Evolutionary conservation across 2,113 vertebrate species (phyloP).

Genomic region (Diglossa brunneiventris): DNA sequence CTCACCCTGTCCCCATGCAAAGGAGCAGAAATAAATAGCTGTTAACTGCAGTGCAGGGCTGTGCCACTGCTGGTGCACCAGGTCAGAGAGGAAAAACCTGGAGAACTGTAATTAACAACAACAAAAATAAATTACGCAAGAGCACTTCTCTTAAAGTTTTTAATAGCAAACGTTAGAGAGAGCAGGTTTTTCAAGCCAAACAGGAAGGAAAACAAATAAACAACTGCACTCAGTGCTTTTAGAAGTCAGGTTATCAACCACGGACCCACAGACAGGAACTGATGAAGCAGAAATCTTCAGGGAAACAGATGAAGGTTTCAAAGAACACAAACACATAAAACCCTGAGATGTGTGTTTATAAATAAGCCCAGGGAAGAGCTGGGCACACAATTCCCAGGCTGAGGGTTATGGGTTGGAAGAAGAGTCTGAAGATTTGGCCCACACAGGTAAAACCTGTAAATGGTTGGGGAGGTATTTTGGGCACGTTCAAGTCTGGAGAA

Average conservation of each 20-base stretch:
- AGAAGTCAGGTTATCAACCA: conserved; percentile 15
- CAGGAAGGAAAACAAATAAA: conserved; percentile 54
- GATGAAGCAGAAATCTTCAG: conserved; percentile 24
- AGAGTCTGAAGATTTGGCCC: not conserved
- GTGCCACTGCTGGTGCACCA: not conserved
- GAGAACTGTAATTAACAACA: not conserved
- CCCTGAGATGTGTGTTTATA: not conserved
- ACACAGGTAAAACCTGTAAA: not conserved
- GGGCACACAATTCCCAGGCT: not conserved
- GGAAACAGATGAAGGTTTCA: conserved; percentile 34
- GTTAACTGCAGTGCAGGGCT: not conserved
- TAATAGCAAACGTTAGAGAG: not conserved
- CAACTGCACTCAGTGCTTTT: conserved; percentile 16
- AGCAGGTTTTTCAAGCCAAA: conserved; percentile 39
- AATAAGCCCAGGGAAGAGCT: not conserved
- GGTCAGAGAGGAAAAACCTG: not conserved
- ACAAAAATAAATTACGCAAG: not conserved
- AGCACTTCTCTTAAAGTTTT: not conserved
- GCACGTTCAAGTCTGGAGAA: not conserved
- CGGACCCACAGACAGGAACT: conserved; percentile 39
- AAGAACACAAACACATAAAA: conserved; percentile 36
- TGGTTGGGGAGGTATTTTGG: not conserved
- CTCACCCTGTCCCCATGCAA: not conserved
- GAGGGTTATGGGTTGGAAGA: not conserved
- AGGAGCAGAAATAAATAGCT: not conserved